Percentiles rank a stretch among this genome's conserved stretches.
Conservation (phyloP, 2,888 invertebrate genomes). For the Falcaria lacertinaria region DNA sequence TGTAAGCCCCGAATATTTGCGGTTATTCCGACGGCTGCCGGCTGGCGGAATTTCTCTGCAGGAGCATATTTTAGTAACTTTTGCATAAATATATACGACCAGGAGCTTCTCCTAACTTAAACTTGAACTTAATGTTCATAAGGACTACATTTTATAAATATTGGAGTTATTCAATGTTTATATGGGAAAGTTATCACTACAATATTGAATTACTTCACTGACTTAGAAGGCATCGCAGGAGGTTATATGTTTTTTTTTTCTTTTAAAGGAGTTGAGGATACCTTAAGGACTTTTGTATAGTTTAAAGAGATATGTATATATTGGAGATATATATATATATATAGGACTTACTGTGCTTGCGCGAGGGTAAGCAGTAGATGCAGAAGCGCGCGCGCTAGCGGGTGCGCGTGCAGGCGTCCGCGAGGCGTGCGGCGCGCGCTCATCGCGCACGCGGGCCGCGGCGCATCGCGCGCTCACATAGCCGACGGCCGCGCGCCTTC, state of each 20-base stretch:
- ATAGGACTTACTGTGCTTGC: conserved; percentile 56
- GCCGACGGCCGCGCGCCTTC: conserved; percentile 16
- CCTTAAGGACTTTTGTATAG: too few relatives aligned
- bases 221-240: too few relatives aligned
- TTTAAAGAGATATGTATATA: not conserved
- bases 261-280: too few relatives aligned
- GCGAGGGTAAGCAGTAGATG: conserved; percentile 41
- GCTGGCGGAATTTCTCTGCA: conserved; percentile 35
- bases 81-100: not conserved
- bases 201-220: too few relatives aligned
- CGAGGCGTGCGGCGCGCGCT: conserved; percentile 58
- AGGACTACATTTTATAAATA: too few relatives aligned
- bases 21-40: conserved; percentile 20
- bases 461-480: conserved; percentile 63
- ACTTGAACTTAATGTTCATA: too few relatives aligned
- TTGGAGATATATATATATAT: conserved; percentile 12
- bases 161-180: too few relatives aligned
- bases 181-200: too few relatives aligned
- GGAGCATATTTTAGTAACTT: conserved; percentile 3
- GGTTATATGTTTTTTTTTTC: too few relatives aligned
- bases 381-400: conserved; percentile 36
- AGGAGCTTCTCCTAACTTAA: too few relatives aligned
- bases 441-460: conserved; percentile 60
- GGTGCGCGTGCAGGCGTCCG: conserved; percentile 36
- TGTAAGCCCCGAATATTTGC: conserved; percentile 7